Evolutionary conservation across 53 echinoderm and acorn worm species (phyloP).

Genomic region (Astropecten irregularis): DNA sequence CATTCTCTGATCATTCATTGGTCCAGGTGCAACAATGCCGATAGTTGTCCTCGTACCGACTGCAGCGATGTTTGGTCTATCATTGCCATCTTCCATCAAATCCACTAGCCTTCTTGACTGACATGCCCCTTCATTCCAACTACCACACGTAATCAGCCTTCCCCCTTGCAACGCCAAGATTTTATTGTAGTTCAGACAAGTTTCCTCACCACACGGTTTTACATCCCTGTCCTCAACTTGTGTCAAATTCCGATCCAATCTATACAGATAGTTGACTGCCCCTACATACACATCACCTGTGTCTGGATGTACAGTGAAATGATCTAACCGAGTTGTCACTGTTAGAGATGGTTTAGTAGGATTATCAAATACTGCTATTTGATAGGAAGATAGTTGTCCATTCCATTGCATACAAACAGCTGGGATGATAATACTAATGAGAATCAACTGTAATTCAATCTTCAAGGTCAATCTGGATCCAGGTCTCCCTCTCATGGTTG

Average conservation of each 20-base stretch:
- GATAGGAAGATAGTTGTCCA: constrained; percentile 17
- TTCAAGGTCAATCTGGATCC: too few relatives aligned
- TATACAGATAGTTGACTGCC: constrained; percentile 40
- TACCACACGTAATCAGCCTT: constrained; percentile 59
- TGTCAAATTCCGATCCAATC: constrained; percentile 11
- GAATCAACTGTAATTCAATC: too few relatives aligned
- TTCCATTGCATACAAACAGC: background rate
- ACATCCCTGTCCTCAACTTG: constrained; percentile 19
- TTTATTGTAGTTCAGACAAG: constrained; percentile 52
- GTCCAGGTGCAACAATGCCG: constrained; percentile 27
- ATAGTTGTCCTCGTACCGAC: constrained; percentile 21
- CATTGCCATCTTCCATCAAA: background rate
- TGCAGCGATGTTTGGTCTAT: constrained; percentile 9
- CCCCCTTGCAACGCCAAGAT: constrained; percentile 24
- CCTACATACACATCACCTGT: constrained; percentile 49
- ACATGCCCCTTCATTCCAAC: constrained; percentile 1
- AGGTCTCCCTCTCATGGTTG: constrained; percentile 17
- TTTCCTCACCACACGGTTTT: background rate
- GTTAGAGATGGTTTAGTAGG: background rate
- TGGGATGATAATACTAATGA: background rate
- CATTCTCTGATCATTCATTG: background rate
- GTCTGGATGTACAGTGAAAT: constrained; percentile 24
- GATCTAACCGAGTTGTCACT: constrained; percentile 30
- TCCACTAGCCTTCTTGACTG: constrained; percentile 15
- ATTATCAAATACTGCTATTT: constrained; percentile 29